Evolutionary conservation across 2,888 invertebrate genomes (phyloP).

Genomic region (Petrolisthes manimaculis): DNA sequence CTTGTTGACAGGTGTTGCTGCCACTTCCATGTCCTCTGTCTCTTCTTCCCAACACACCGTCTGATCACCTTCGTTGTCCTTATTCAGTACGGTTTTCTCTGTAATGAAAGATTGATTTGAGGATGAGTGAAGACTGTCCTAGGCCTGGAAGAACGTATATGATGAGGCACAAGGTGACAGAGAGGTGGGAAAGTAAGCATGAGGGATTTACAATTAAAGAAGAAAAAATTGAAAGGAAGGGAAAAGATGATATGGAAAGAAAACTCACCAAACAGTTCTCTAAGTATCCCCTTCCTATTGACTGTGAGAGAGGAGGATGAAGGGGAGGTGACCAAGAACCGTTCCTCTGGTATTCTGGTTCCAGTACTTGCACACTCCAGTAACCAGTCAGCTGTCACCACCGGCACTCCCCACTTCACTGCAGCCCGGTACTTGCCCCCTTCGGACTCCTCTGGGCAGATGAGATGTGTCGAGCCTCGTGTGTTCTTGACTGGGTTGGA

Average conservation of each 20-base stretch:
- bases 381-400: conserved; percentile 83
- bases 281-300: not conserved
- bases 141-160: no score
- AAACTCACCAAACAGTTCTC: conserved; percentile 4
- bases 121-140: not conserved
- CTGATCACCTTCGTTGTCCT: not conserved
- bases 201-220: no score
- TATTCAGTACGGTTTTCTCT: not conserved
- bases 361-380: conserved; percentile 77
- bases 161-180: no score
- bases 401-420: conserved; percentile 85
- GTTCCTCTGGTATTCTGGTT: conserved; percentile 72
- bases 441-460: conserved; percentile 78
- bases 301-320: not conserved
- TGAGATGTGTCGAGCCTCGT: conserved; percentile 82
- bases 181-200: no score
- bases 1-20: conserved; percentile 30
- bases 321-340: conserved; percentile 55
- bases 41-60: not conserved
- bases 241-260: no score
- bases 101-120: not conserved
- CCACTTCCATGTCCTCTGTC: conserved; percentile 12
- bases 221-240: no score
- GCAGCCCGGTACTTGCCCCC: conserved; percentile 81
- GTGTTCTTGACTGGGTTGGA: conserved; percentile 72